Conservation (phyloP, 2,797 vertebrate genomes). For the Ispidina lecontei region DNA sequence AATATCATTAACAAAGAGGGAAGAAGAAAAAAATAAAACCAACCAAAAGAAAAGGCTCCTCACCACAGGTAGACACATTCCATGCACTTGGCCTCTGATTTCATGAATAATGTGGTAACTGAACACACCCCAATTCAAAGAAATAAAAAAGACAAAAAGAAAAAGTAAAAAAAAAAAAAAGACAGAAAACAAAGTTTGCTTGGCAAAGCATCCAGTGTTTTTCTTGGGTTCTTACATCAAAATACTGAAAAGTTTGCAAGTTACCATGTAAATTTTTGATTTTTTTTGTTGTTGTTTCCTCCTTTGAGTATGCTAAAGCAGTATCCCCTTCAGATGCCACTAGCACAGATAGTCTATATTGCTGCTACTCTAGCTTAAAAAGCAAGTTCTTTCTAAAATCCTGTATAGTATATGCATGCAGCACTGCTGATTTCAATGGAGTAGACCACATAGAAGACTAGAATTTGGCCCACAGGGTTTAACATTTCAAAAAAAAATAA, state of each 20-base stretch:
- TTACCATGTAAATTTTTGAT: conserved; percentile 63
- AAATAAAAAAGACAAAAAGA: background rate
- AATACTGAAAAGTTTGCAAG: conserved; percentile 78
- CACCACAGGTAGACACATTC: background rate
- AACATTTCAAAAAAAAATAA: conserved; percentile 50
- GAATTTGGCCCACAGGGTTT: conserved; percentile 64
- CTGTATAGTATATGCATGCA: conserved; percentile 60
- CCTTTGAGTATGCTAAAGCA: conserved; percentile 51
- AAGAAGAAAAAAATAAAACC: no score
- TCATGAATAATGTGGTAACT: conserved; percentile 24
- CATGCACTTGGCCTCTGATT: conserved; percentile 23
- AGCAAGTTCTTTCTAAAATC: conserved; percentile 60
- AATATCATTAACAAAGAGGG: background rate
- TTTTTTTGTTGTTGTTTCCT: background rate
- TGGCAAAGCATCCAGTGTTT: conserved; percentile 69
- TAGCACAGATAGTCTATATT: conserved; percentile 60
- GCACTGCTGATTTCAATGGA: conserved; percentile 68
- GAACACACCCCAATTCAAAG: conserved; percentile 32
- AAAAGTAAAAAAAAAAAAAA: background rate
- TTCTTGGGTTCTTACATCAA: conserved; percentile 34
- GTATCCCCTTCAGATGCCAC: conserved; percentile 61
- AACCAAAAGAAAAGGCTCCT: background rate
- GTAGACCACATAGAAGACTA: conserved; percentile 65
- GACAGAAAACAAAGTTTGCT: conserved; percentile 50
- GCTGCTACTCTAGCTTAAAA: conserved; percentile 54